Conservation (phyloP, 2,888 invertebrate species). For the Cosmorhoe ocellata region DNA sequence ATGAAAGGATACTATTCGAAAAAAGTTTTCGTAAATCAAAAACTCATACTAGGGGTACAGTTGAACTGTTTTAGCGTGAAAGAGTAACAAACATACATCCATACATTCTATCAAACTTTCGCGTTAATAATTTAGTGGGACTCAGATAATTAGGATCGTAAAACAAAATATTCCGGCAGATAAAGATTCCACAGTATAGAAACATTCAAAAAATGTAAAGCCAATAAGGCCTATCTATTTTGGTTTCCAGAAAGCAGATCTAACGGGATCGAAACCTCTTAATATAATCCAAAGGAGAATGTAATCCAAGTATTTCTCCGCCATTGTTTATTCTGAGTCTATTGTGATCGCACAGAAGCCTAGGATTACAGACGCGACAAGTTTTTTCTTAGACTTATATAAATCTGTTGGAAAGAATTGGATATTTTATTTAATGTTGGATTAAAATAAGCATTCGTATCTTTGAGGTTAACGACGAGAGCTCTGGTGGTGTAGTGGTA, state of each 20-base stretch:
- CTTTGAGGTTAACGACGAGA: too few relatives aligned
- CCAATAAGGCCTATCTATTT: conserved; percentile 15
- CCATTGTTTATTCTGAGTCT: conserved; percentile 20
- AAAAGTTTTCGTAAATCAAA: too few relatives aligned
- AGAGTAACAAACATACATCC: too few relatives aligned
- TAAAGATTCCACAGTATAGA: background rate
- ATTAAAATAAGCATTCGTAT: background rate
- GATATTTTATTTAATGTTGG: conserved; percentile 7
- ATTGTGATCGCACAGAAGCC: conserved; percentile 24
- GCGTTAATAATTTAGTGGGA: too few relatives aligned
- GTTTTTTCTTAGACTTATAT: conserved; percentile 10
- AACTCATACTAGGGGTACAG: too few relatives aligned
- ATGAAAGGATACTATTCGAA: too few relatives aligned
- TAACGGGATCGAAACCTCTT: conserved; percentile 7
- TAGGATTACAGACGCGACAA: conserved; percentile 15
- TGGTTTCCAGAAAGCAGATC: conserved; percentile 13
- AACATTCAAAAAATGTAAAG: background rate
- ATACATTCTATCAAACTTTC: too few relatives aligned
- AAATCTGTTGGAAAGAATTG: conserved; percentile 9
- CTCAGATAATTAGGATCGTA: too few relatives aligned
- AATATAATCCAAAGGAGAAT: conserved; percentile 14
- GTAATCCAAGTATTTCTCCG: conserved; percentile 13
- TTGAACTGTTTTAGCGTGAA: too few relatives aligned
- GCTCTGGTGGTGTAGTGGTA: too few relatives aligned
- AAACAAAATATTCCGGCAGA: background rate